Percentiles rank a stretch among this genome's conserved stretches.
Conservation (phyloP, 2,888 invertebrate species). For the Drosophila hamatofila region DNA sequence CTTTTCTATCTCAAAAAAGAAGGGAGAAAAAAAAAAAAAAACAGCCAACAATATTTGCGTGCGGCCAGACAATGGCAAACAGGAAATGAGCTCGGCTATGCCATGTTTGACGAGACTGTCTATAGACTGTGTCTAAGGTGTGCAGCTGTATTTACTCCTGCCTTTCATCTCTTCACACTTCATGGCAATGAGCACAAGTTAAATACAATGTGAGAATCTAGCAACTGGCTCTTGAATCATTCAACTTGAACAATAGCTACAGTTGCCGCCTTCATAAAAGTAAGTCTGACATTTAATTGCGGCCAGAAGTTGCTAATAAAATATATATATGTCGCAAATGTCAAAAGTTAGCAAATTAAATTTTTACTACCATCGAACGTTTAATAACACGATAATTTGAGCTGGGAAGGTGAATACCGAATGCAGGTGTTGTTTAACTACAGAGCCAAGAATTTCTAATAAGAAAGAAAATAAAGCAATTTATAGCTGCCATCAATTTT, state of each 20-base stretch:
- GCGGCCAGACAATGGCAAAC: constrained; percentile 49
- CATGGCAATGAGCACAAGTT: background rate
- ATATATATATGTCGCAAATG: constrained; percentile 14
- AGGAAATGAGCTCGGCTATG: constrained; percentile 55
- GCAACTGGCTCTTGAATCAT: constrained; percentile 3
- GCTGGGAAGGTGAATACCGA: background rate
- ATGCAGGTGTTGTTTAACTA: background rate
- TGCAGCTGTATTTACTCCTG: constrained; percentile 37
- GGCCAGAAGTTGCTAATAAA: constrained; percentile 16
- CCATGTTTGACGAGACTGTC: constrained; percentile 27
- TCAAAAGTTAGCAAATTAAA: constrained; percentile 44
- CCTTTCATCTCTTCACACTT: constrained; percentile 41
- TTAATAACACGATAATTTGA: background rate
- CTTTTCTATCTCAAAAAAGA: background rate
- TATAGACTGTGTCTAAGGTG: constrained; percentile 21
- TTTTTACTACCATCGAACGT: constrained; percentile 27
- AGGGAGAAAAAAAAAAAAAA: background rate
- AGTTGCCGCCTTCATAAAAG: constrained; percentile 12
- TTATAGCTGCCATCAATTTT: background rate
- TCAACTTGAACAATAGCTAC: constrained; percentile 2
- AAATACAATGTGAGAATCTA: background rate
- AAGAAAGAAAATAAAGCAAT: background rate
- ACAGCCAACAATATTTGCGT: constrained; percentile 33
- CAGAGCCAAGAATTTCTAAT: background rate
- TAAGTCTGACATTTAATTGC: constrained; percentile 14